Base-by-base conservation (phyloP, 2,888 invertebrate species). In the Nomada goodeniana region DNA sequence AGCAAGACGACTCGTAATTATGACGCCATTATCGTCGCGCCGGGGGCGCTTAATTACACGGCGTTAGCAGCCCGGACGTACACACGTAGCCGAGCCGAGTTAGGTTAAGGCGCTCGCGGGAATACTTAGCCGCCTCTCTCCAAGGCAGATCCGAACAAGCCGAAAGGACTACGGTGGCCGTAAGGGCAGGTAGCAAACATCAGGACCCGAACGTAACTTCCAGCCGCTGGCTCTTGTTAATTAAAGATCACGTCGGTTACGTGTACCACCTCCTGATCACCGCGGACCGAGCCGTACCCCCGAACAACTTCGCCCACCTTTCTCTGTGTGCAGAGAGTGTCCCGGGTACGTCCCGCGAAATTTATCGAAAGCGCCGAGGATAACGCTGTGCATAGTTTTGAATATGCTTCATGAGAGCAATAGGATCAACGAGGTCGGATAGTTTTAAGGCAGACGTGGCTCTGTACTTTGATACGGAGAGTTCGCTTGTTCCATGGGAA, bases 41-140 rank as follows among this genome's bases (percentile, higher is more conserved):
- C 86, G 69, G 64, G 85, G 85, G 86, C 88, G 84, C 82, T 89
- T 89, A 90, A 90, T 90, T 90, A 90, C 84, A 86, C 82, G 78
- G 69, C 79, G 87, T 83, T 87, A 84, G 80, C 84, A 81, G 82
- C 85, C 63, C 55, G 65, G 82, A 84, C 83, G 82, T 85, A 3
- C 15, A 15, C 15, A 85, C 80, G 83, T 82, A 80, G 70, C 77
- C 74, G 80, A 77, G 82, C 79, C 80, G 86, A 88, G 87, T 89
- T 90, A 89, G 81, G 88, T 80, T 84, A 89, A 85, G 89, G 75
- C 76, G 89, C 89, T 89, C 88, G 84, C 88, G 89, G 88, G 89
- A 88, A 86, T 88, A 88, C 90, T 90, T 83, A 76, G 73, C 63
- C 79, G 64, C 53, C 44, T 23, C 44, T 23, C 50, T 20, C 20